Base-by-base conservation (phyloP, 2,888 invertebrate genomes). In the Abscondita cerata region DNA sequence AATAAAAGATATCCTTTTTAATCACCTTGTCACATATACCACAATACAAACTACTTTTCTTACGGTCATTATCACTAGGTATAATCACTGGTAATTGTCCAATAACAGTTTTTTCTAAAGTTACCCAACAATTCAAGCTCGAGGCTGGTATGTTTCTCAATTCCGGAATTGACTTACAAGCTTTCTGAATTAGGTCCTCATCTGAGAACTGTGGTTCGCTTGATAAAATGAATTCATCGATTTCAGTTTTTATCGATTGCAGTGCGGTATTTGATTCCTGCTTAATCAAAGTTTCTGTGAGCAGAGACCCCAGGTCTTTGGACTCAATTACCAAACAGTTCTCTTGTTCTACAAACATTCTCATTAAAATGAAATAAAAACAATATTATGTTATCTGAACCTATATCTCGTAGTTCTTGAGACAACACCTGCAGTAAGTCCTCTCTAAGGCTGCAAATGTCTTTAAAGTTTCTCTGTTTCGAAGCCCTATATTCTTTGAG, bases 121-220 rank as follows among this genome's bases (percentile, higher is more conserved):
- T 12, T 2, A 61, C 56, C 16, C 13, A 5, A 46, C 61, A 61
- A 1, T 47, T 11, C 3, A 61, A 61, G 1, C 44, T n/a, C 15
- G 31, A 11, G 0, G 31, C n/a, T 2, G 52, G 2, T 51, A 15
- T 15, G 52, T 31, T 36, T 5, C 36, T 18, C 11, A 61, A 34
- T 1, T 33, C 51, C 1, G 61, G 61, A 19, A 38, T 47, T 0
- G 31, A 46, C n/a, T 38, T 33, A 40, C 55, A 61, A 31, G 31
- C 25, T 4, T n/a, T 36, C 38, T 18, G 15, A 5, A 61, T 47
- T 36, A 61, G 38, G 47, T 61, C 61, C 6, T 15, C 19, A 18
- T 61, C 60, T 1, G 54, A 13, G n/a, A 57, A 34, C 3, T 12
- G 2, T 13, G 3, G 11, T 4, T 6, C 15, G 11, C 11, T 48